Evolutionary conservation across 2,797 vertebrate genomes (phyloP).

Genomic region (Chiroxiphia lanceolata): DNA sequence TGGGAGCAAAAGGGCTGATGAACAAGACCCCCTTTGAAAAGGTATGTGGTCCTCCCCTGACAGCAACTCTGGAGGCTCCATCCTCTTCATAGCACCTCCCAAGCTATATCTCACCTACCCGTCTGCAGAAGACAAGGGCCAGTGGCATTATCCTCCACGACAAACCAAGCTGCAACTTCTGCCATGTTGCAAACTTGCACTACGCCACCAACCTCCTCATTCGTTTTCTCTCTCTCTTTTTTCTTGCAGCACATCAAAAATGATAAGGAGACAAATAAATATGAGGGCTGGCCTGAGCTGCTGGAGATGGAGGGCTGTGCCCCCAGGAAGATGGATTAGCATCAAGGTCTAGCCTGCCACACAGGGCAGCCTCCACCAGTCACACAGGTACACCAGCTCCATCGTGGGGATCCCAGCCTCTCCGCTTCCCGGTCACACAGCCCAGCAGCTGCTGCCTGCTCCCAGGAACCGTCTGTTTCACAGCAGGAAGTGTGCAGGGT

Average conservation of each 20-base stretch:
- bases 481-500: not conserved
- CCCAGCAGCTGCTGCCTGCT: not conserved
- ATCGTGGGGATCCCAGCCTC: not conserved
- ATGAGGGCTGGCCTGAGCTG: conserved; percentile 83
- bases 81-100: not conserved
- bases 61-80: not conserved
- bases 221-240: not conserved
- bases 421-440: not conserved
- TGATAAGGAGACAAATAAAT: conserved; percentile 75
- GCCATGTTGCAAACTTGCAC: not conserved
- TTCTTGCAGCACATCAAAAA: conserved; percentile 75
- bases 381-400: not conserved
- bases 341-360: not conserved
- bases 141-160: fast-evolving
- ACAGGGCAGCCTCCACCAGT: not conserved
- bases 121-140: not conserved
- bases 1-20: conserved; percentile 75
- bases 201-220: not conserved
- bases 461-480: fast-evolving
- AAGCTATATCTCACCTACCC: not conserved
- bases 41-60: conserved; percentile 70
- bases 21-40: conserved; percentile 84
- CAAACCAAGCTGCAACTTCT: not conserved
- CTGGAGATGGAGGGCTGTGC: conserved; percentile 85
- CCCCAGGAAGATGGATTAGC: conserved; percentile 71